Evolutionary conservation across 2,888 invertebrate genomes (phyloP).

Genomic region (Sphinx pinastri): DNA sequence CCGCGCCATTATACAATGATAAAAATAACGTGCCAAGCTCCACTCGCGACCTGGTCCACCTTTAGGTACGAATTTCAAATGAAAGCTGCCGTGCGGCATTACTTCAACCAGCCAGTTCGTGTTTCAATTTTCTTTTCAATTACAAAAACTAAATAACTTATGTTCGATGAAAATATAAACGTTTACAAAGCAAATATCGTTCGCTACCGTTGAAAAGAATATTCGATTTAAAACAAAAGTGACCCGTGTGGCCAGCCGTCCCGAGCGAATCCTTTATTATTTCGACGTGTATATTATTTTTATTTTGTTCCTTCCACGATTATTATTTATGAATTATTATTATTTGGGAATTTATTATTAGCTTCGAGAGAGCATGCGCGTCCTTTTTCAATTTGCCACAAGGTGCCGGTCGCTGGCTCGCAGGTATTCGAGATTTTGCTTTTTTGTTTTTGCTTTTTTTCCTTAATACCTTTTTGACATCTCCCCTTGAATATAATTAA

Average conservation of each 20-base stretch:
- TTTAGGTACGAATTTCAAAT: constrained; percentile 13
- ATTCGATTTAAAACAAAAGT: constrained; percentile 39
- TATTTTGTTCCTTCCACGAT: constrained; percentile 80
- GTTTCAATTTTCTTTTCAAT: constrained; percentile 28
- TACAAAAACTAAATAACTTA: constrained; percentile 21
- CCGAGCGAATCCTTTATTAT: constrained; percentile 80
- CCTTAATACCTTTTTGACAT: constrained; percentile 70
- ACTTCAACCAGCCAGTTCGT: constrained; percentile 30
- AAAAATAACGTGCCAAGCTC: constrained; percentile 39
- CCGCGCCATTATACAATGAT: constrained; percentile 41
- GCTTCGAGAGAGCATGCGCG: constrained; percentile 73
- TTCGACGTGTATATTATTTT: constrained; percentile 80
- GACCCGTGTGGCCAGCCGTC: constrained; percentile 60
- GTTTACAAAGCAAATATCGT: background rate
- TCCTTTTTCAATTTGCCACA: constrained; percentile 82
- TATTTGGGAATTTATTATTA: constrained; percentile 83
- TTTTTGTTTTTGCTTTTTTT: constrained; percentile 50
- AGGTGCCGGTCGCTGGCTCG: constrained; percentile 58
- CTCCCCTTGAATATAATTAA: constrained; percentile 71
- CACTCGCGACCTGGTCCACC: constrained; percentile 16
- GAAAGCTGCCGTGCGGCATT: constrained; percentile 19
- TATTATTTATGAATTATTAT: constrained; percentile 85
- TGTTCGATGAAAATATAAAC: constrained; percentile 15
- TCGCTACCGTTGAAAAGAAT: background rate
- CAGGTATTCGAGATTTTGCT: constrained; percentile 59